phyloP scores from a whole-genome alignment of 1,140 invertebrate species.

The Rhagoletis zephyria region DNA sequence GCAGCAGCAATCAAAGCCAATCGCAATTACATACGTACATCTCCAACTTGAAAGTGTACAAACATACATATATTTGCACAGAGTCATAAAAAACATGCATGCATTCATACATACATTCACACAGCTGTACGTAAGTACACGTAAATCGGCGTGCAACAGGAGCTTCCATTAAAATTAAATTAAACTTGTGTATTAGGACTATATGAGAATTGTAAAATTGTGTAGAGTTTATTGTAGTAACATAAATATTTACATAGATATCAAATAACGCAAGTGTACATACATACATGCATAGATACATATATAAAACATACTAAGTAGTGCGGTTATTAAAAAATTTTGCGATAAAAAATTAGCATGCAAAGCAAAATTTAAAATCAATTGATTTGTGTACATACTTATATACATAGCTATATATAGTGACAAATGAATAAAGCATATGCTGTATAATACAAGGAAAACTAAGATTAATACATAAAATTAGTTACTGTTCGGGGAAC shows the following conservation, averaged over 20 bases:
- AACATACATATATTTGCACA: constrained; percentile 35
- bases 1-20: constrained; percentile 47
- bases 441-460: too few relatives aligned
- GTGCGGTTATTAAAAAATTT: too few relatives aligned
- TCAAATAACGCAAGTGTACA: too few relatives aligned
- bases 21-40: background rate
- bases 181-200: constrained; percentile 67
- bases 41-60: background rate
- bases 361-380: too few relatives aligned
- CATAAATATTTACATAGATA: too few relatives aligned
- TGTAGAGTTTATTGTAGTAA: too few relatives aligned
- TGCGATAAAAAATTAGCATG: too few relatives aligned
- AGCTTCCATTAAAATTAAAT: constrained; percentile 71
- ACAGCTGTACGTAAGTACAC: constrained; percentile 48
- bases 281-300: background rate
- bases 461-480: too few relatives aligned
- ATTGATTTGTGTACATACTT: too few relatives aligned
- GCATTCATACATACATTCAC: constrained; percentile 21
- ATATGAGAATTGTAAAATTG: background rate
- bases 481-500: too few relatives aligned
- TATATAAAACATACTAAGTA: constrained; percentile 14
- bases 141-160: constrained; percentile 67
- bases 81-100: constrained; percentile 31
- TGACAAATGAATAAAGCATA: too few relatives aligned
- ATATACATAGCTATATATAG: too few relatives aligned